These are phyloP conservation scores for Rhopilema esculentum DNA, from an alignment of 30 jellyfish, hydroid and myxozoan species.

Conservation along the genomic window DNA sequence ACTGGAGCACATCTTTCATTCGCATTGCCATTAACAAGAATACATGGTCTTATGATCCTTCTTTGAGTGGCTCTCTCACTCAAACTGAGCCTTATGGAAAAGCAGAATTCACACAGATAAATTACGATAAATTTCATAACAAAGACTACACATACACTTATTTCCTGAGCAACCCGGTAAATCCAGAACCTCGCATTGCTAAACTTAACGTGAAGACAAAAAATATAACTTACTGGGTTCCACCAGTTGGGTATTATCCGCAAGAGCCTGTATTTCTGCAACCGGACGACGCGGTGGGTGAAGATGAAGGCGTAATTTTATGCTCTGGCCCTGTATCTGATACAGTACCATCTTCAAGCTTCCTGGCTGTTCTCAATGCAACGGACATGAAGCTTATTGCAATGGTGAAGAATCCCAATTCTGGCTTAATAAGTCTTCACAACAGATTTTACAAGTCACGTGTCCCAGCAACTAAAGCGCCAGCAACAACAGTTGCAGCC, in stretches of 20 bases:
- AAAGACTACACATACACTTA: constrained; percentile 53
- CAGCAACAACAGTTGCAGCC: not conserved
- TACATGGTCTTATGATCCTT: constrained; percentile 50
- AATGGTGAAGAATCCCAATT: constrained; percentile 58
- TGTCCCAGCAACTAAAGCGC: not conserved
- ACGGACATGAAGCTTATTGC: constrained; percentile 54
- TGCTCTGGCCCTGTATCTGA: constrained; percentile 67
- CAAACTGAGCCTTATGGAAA: constrained; percentile 54
- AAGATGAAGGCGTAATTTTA: constrained; percentile 56
- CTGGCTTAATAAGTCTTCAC: constrained; percentile 51
- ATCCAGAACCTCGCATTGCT: constrained; percentile 33
- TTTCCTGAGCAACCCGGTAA: constrained; percentile 44
- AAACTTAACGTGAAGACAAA: constrained; percentile 64
- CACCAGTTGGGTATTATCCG: constrained; percentile 68
- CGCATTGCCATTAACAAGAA: constrained; percentile 67
- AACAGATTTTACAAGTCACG: constrained; percentile 39
- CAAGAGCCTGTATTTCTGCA: constrained; percentile 73
- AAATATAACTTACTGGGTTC: constrained; percentile 45
- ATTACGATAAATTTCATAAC: constrained; percentile 48
- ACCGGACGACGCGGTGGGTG: constrained; percentile 31
- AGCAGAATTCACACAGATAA: constrained; percentile 52
- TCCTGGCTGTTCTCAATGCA: constrained; percentile 58
- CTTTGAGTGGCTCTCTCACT: constrained; percentile 45
- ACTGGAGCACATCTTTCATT: constrained; percentile 55
- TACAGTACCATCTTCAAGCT: constrained; percentile 51